Evolutionary conservation across 2,888 invertebrate species (phyloP), one percentile per base, ranked within the genome.

Genomic region (Orthonevra nobilis): DNA sequence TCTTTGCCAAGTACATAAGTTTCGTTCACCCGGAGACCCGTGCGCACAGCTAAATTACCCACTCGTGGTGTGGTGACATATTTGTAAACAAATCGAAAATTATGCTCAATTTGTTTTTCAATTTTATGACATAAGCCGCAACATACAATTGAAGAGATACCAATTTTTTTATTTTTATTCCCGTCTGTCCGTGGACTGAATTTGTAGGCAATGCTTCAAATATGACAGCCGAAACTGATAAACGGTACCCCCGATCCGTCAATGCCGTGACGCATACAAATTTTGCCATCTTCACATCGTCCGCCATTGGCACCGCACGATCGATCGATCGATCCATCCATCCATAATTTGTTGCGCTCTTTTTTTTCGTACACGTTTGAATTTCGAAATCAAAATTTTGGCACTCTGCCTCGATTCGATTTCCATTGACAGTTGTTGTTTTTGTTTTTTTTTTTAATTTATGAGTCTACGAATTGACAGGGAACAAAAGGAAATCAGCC

Each of bases 301-400:
- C n/a, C n/a, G n/a, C n/a, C n/a, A n/a, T n/a, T n/a, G n/a, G n/a
- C n/a, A n/a, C n/a, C 40, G 26, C 3, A 7, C 10, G n/a, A 19
- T 50, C 46, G 17, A 44, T 54, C 28, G 44, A 36, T 2, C 19
- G 6, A 34, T n/a, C n/a, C n/a, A n/a, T n/a, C n/a, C n/a, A n/a
- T n/a, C n/a, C n/a, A n/a, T n/a, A n/a, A n/a, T n/a, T 32, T 23
- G 20, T 17, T 20, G 2, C 9, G 15, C 42, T 44, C 19, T 63
- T n/a, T 50, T 36, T 44, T 56, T 36, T 69, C 54, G 32, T 68
- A 50, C 54, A 72, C 72, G 77, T 77, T 77, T 72, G 77, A 77
- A 60, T 77, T 77, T 77, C 72, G 72, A 77, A 77, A 77, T 72
- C 15, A 32, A n/a, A n/a, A 48, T 64, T 70, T 77, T 77, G 72